Evolutionary conservation across 2,797 vertebrate species (phyloP).

Genomic region (Lepilemur septentrionalis): DNA sequence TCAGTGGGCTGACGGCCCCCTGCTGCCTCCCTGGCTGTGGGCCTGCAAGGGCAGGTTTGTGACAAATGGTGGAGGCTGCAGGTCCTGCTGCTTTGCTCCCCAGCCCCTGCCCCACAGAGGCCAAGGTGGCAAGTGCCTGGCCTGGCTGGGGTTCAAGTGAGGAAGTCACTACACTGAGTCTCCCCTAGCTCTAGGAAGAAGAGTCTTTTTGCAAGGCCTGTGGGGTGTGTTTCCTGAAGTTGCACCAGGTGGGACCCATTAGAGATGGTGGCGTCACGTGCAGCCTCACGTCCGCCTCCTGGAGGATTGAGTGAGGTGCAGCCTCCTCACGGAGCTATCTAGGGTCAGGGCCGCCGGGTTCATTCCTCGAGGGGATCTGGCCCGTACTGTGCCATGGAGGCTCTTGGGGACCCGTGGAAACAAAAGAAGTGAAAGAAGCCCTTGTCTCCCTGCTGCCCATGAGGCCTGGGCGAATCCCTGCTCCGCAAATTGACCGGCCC

Average conservation of each 20-base stretch:
- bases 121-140: rapidly evolving
- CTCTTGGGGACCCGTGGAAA: neutral
- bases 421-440: neutral
- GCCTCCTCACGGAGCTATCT: neutral
- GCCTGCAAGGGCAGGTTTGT: neutral
- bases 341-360: neutral
- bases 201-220: neutral
- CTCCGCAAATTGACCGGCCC: neutral
- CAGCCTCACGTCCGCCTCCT: neutral
- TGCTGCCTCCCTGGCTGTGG: neutral
- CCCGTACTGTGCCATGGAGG: neutral
- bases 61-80: neutral
- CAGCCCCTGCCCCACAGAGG: rapidly evolving
- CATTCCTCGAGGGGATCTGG: neutral
- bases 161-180: neutral
- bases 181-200: neutral
- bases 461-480: neutral
- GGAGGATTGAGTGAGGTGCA: neutral
- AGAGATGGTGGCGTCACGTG: rapidly evolving
- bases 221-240: neutral
- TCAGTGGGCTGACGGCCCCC: neutral
- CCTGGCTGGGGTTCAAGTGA: neutral
- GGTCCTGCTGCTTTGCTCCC: neutral
- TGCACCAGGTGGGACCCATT: neutral
- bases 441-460: neutral